Evolutionary conservation across 1,140 invertebrate species (phyloP), one percentile per base, ranked within the genome.

Genomic region (Galendromus occidentalis): DNA sequence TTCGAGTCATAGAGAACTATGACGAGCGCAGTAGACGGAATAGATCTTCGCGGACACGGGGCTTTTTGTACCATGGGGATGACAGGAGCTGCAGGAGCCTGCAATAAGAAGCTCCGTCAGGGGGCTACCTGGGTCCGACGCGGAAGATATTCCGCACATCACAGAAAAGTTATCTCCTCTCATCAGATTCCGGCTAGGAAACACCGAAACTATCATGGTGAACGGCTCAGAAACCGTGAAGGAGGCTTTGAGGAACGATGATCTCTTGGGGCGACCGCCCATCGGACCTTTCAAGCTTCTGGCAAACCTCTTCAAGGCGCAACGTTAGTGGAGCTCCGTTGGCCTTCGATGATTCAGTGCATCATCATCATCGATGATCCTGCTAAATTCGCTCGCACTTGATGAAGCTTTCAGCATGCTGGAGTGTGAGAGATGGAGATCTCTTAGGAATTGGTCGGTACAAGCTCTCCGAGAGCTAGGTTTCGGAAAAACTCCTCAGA

Each of bases 161-260:
- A 39, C 33, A 39, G 9, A 6, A 39, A 39, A 39, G 9, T 39
- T 4, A 39, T 6, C 33, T 39, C 33, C 33, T 39, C 4, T 22
- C 18, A 7, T 2, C 33, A 59, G 51, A 1, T 14, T 18, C 14
- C 51, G 51, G 2, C 6, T 59, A 17, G 51, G 51, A 6, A 29
- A 22, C 12, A 25, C 33, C 20, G 51, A 59, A 17, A 33, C 33
- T 1, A 33, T 59, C 12, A 25, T 59, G 17, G 51, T 59, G 1
- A 59, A 59, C 22, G 51, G 51, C 12, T 59, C 51, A 22, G 33
- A 25, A 29, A 2, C 25, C 5, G 51, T 59, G 1, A 59, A 59
- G 51, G 51, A 59, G 22, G 51, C 51, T 59, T 22, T 59, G 14
- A 59, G 25, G 51, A 59, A 59, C 22, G 51, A 59, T 59, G 51